These are phyloP conservation scores for Discoglossus pictus DNA, from an alignment of 2,797 vertebrate genomes.

Conservation along the genomic window DNA sequence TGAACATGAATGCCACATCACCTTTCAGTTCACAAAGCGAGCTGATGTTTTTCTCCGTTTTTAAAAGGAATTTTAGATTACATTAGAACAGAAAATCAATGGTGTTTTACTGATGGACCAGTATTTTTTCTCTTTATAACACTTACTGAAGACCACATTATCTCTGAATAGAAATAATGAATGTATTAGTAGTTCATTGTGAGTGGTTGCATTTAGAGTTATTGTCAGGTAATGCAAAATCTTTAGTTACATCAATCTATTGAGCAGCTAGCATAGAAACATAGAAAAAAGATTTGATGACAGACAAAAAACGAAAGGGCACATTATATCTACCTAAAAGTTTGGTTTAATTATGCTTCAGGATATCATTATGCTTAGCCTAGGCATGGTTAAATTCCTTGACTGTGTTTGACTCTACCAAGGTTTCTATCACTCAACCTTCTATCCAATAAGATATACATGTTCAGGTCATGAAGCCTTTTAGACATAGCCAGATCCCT, in stretches of 20 bases:
- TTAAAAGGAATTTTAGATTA: not conserved
- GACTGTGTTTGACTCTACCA: too few relatives aligned
- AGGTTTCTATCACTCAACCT: too few relatives aligned
- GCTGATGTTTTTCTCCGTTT: not conserved
- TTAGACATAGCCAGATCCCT: too few relatives aligned
- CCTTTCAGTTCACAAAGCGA: not conserved
- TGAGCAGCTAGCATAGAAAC: not conserved
- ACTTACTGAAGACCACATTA: conserved; percentile 1
- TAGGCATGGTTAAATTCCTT: too few relatives aligned
- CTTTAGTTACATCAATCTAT: not conserved
- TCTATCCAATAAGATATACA: too few relatives aligned
- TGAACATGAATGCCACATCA: not conserved
- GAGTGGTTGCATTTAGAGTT: not conserved
- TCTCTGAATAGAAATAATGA: conserved; percentile 8
- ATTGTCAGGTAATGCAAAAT: conserved; percentile 6
- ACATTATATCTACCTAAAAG: too few relatives aligned
- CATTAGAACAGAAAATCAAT: conserved; percentile 3
- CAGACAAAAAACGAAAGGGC: too few relatives aligned
- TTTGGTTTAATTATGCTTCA: too few relatives aligned
- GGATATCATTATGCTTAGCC: too few relatives aligned
- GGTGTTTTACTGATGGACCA: not conserved
- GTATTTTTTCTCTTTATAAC: not conserved
- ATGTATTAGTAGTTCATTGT: not conserved
- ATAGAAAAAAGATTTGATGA: too few relatives aligned
- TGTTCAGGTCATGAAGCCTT: too few relatives aligned